phyloP scores from a whole-genome alignment of 2,797 vertebrate species.

The Chanos chanos region DNA sequence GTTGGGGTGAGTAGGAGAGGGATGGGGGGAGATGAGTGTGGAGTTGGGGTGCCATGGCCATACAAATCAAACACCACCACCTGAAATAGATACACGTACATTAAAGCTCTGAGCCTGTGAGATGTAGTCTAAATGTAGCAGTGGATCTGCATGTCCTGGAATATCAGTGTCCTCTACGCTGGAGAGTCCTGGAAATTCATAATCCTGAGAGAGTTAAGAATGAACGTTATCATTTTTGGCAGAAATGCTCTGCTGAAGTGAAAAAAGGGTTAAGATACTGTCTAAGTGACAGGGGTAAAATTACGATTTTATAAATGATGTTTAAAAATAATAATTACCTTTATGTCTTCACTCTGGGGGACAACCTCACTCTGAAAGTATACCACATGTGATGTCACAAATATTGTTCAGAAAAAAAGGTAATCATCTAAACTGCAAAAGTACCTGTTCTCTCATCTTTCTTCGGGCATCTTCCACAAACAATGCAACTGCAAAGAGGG shows the following conservation, averaged over 20 bases:
- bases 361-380: neutral
- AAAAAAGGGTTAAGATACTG: no score
- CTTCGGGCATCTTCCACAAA: constrained; percentile 1
- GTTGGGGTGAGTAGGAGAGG: no score
- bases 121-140: constrained; percentile 1
- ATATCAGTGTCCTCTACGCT: constrained; percentile 3
- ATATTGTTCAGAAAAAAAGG: neutral
- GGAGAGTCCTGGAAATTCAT: constrained; percentile 19
- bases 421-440: neutral
- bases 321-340: no score
- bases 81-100: no score
- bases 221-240: no score
- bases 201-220: no score
- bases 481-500: neutral
- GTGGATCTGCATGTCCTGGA: neutral
- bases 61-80: no score
- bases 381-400: neutral
- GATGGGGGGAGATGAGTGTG: no score
- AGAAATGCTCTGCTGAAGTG: no score
- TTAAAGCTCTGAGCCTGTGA: constrained; percentile 16
- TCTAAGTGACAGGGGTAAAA: neutral
- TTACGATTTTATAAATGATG: no score
- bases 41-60: no score
- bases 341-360: neutral
- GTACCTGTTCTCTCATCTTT: constrained; percentile 13